Evolutionary conservation across 2,113 vertebrate genomes (phyloP).

Genomic region (Rostratula benghalensis): DNA sequence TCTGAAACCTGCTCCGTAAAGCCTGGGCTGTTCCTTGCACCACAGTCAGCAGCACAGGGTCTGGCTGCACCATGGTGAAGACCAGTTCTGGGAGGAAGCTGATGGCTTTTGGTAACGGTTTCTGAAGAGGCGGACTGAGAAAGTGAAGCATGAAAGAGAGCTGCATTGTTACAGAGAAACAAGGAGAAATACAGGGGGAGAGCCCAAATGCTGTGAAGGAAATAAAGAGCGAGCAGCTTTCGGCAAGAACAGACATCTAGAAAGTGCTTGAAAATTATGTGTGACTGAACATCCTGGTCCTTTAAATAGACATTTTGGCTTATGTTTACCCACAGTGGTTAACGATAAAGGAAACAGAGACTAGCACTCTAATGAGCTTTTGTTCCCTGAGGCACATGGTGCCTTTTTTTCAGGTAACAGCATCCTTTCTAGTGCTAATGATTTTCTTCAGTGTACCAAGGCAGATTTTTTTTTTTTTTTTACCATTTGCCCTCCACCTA

Average conservation of each 20-base stretch:
- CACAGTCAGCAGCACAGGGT: fast-evolving
- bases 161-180: fast-evolving
- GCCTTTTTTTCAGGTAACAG: slow-evolving; percentile 26
- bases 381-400: background rate
- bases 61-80: fast-evolving
- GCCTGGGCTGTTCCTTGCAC: background rate
- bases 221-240: background rate
- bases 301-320: slow-evolving; percentile 18
- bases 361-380: slow-evolving; percentile 44
- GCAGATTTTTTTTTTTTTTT: background rate
- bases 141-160: background rate
- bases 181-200: background rate
- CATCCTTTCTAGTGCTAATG: slow-evolving; percentile 10
- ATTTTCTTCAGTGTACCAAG: slow-evolving; percentile 14
- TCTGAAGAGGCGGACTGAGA: background rate
- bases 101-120: background rate
- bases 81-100: background rate
- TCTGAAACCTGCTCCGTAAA: background rate
- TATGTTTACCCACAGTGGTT: background rate
- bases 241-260: slow-evolving; percentile 9
- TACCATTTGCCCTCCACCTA: background rate
- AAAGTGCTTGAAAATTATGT: background rate
- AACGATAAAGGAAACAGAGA: background rate
- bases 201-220: background rate
- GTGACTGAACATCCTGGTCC: background rate